Evolutionary conservation across 2,888 invertebrate genomes (phyloP), one percentile per base, ranked within the genome.

Genomic region (Spatulosminthurus flaviceps): DNA sequence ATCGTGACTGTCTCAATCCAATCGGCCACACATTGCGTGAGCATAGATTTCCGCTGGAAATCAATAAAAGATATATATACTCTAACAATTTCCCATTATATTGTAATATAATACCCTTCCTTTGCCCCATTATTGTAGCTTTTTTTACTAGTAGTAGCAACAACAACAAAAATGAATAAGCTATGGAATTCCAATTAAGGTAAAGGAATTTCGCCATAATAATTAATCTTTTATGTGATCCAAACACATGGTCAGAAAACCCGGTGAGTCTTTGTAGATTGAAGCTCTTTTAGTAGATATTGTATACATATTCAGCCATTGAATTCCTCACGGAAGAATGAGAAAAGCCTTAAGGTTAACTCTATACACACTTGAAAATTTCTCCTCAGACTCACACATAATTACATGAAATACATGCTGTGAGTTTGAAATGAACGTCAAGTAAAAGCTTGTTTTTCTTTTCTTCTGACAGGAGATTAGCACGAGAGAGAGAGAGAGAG

Each of bases 21-120:
- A 51, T 51, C 51, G 51, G 51, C 51, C 51, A 51, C 51, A 51
- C 51, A 51, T 51, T 51, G 51, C 51, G 51, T 51, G 51, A 51
- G 51, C 51, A 51, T 51, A 51, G 16, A 51, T 51, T 51, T 51
- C 51, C 51, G 51, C 51, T 51, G 51, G 51, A 51, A 51, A 51
- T 51, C 51, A 51, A 51, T 13, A 51, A 13, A 2, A 19, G 9
- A 19, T n/a, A n/a, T n/a, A n/a, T n/a, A n/a, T n/a, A n/a, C 16
- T 51, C 5, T 51, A 19, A 51, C 51, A 51, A 51, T 51, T 51
- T 51, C 16, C 51, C 51, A 51, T 51, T 16, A 51, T n/a, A n/a
- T n/a, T n/a, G n/a, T n/a, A n/a, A n/a, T n/a, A n/a, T 19, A 51
- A 51, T 51, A n/a, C 51, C 51, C 51, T 51, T 51, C 51, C 16